Conservation (phyloP, 2,113 vertebrate species). For the Lagopus leucura region DNA sequence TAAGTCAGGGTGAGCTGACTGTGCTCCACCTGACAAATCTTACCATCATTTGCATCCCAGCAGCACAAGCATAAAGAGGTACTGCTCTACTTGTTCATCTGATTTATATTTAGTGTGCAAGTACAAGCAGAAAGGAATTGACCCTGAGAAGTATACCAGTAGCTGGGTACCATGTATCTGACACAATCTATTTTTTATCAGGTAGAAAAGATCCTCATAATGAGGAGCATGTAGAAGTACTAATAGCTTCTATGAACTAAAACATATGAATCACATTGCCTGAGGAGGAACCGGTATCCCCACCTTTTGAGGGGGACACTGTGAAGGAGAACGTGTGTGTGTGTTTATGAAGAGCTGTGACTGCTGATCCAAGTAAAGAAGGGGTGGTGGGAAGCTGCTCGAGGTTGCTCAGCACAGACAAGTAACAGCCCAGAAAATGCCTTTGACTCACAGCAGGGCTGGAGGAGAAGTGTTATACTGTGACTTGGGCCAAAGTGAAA, state of each 20-base stretch:
- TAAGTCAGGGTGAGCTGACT: neutral
- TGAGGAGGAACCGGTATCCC: neutral
- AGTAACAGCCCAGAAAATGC: neutral
- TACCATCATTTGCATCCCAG: neutral
- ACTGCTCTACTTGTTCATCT: neutral
- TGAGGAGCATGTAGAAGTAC: neutral
- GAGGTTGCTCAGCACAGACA: neutral
- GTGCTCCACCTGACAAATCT: neutral
- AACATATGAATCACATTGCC: neutral
- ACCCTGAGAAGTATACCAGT: neutral
- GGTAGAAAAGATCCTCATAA: neutral
- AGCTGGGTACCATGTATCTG: neutral
- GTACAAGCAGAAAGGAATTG: neutral
- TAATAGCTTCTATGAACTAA: neutral
- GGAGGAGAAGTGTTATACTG: neutral
- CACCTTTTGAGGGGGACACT: neutral
- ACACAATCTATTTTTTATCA: neutral
- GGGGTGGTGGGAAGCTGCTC: neutral
- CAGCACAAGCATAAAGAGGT: neutral
- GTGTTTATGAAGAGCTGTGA: neutral
- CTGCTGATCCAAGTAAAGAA: neutral
- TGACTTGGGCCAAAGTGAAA: neutral
- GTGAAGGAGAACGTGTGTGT: fast-evolving
- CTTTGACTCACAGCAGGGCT: conserved; percentile 26
- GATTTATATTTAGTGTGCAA: neutral